Base-by-base conservation (phyloP, 2,797 vertebrate genomes). In the Coregonus suidteri region DNA sequence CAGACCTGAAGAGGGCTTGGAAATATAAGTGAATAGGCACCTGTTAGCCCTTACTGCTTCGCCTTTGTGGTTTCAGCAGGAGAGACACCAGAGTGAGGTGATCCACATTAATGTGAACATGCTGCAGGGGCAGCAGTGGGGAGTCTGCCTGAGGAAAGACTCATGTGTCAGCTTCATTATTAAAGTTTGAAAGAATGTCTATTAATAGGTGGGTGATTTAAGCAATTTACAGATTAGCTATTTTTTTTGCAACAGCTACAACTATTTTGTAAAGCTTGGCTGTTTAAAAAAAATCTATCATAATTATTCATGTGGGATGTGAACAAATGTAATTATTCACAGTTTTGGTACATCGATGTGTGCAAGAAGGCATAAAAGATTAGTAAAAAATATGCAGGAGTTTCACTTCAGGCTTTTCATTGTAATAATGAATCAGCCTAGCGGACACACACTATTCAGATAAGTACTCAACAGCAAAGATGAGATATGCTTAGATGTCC, bases 131-230 rank as follows among this genome's bases (percentile, higher is more conserved):
- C 81, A 51, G 51, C 20, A 51, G 62, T 6, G 41, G 30, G 51
- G 74, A 81, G 66, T 6, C 31, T 11, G n/a, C 69, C 69, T 47
- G 4, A 47, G 69, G 41, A 47, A n/a, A 14, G 62, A 76, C 35
- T 78, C 31, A 30, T 15, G n/a, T 47, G 41, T 41, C 41, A 71
- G 69, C 18, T 37, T 71, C 69, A 71, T 71, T 71, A 71, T 71
- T 71, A 9, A 71, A n/a, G n/a, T 71, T 13, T 47, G 11, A 9
- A 71, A 71, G 41, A 47, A 20, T 7, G 14, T 9, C 7, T 47
- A 47, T 71, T 71, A 71, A 71, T 71, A 71, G 69, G 41, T 71
- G 69, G 11, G 18, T 14, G 18, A 41, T 53, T 25, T 3, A 52
- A 30, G 47, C n/a, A 13, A 52, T 52, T 71, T 25, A 31, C 70